Percentiles rank a stretch among this genome's conserved stretches.
Conservation (phyloP, 1,140 invertebrate species). For the Amphibalanus amphitrite region DNA sequence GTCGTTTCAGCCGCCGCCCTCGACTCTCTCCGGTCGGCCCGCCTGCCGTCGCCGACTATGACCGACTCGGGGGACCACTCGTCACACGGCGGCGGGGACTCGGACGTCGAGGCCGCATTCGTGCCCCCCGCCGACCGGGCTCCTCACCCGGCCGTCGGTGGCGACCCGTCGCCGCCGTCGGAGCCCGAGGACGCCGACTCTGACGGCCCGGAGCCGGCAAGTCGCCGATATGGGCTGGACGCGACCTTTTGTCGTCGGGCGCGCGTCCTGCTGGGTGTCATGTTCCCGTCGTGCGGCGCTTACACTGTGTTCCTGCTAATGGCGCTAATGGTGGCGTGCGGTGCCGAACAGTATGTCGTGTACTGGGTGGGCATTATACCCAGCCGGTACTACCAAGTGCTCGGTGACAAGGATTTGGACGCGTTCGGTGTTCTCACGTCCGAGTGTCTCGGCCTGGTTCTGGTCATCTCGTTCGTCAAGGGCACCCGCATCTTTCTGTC, state of each 20-base stretch:
- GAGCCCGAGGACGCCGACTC: too few species aligned
- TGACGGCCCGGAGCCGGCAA: not conserved
- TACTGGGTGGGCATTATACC: conserved; percentile 35
- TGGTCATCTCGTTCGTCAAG: conserved; percentile 30
- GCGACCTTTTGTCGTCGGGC: conserved; percentile 26
- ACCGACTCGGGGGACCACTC: too few species aligned
- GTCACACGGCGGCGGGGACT: not conserved
- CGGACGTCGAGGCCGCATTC: too few species aligned
- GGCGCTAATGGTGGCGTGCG: conserved; percentile 24
- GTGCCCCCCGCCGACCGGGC: too few species aligned
- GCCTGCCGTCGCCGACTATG: too few species aligned
- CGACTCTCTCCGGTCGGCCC: too few species aligned
- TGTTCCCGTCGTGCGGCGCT: conserved; percentile 25
- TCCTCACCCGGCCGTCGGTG: too few species aligned
- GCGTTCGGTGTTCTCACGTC: conserved; percentile 28
- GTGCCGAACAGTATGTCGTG: conserved; percentile 32
- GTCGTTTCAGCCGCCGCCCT: too few species aligned
- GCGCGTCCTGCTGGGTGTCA: conserved; percentile 22
- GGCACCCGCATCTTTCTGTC: conserved; percentile 27
- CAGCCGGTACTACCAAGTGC: conserved; percentile 33
- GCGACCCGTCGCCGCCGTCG: too few species aligned
- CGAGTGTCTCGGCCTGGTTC: conserved; percentile 27
- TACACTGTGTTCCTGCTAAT: conserved; percentile 24
- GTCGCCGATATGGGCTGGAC: conserved; percentile 22
- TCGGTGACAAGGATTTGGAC: conserved; percentile 30